Conservation (phyloP, 2,888 invertebrate genomes). For the Thecocarcelia acutangulata region DNA sequence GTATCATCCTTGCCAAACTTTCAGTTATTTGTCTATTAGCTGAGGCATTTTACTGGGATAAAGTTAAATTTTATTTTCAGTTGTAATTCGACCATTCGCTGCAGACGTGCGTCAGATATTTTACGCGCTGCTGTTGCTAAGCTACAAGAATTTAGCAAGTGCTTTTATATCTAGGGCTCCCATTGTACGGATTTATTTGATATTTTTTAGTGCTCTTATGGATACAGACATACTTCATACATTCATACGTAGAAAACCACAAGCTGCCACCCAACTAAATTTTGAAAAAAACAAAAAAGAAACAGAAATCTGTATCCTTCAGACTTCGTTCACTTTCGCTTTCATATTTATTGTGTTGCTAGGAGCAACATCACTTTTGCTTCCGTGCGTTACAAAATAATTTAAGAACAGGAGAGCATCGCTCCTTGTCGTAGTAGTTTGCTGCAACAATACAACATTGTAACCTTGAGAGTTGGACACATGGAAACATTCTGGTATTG, state of each 20-base stretch:
- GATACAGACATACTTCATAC: background rate
- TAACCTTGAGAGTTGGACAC: constrained; percentile 58
- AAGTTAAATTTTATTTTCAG: constrained; percentile 82
- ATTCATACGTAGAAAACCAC: background rate
- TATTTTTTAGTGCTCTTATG: too few species aligned
- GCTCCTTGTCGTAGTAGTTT: constrained; percentile 58
- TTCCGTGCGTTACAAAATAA: constrained; percentile 46
- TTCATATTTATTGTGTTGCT: constrained; percentile 70
- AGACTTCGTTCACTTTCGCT: constrained; percentile 77
- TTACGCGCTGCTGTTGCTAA: constrained; percentile 67
- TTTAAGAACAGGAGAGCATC: constrained; percentile 14
- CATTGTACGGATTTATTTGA: constrained; percentile 30
- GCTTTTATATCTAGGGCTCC: constrained; percentile 45
- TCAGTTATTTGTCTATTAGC: constrained; percentile 62
- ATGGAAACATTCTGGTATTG: constrained; percentile 52
- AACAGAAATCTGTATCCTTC: constrained; percentile 55
- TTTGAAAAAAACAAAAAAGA: background rate
- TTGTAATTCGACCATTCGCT: constrained; percentile 82
- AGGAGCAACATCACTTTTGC: constrained; percentile 69
- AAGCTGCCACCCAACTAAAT: constrained; percentile 19
- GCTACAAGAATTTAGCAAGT: constrained; percentile 55
- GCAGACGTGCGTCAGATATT: constrained; percentile 71
- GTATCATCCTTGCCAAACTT: constrained; percentile 57
- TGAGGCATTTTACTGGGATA: constrained; percentile 82
- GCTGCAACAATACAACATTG: constrained; percentile 66